Conservation (phyloP, 2,888 invertebrate genomes). For the Crematogaster levior region DNA sequence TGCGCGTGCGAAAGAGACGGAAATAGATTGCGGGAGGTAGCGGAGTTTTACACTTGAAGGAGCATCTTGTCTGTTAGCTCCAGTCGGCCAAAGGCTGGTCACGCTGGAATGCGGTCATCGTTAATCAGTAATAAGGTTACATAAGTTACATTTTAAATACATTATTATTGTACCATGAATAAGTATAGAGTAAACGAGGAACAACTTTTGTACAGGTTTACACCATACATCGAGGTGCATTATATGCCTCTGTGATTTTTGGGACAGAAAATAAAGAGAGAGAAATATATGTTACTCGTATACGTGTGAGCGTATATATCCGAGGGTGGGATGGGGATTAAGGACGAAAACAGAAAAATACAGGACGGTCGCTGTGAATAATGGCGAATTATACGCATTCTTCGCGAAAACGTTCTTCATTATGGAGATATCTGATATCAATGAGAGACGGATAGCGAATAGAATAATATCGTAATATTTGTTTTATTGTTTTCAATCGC, state of each 20-base stretch:
- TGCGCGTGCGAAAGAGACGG: conserved; percentile 40
- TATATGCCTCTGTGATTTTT: conserved; percentile 80
- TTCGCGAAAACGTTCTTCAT: not conserved
- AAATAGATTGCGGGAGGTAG: conserved; percentile 66
- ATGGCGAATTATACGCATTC: not conserved
- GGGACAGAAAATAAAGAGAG: conserved; percentile 79
- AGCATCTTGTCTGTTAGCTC: conserved; percentile 86
- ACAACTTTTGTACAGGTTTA: conserved; percentile 82
- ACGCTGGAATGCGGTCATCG: conserved; percentile 85
- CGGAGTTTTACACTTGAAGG: conserved; percentile 82
- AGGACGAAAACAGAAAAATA: conserved; percentile 47
- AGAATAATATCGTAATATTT: conserved; percentile 51
- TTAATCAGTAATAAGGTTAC: conserved; percentile 85
- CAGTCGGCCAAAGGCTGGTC: conserved; percentile 85
- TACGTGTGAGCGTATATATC: conserved; percentile 65
- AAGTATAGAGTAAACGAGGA: conserved; percentile 78
- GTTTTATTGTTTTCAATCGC: conserved; percentile 44
- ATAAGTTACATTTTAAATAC: conserved; percentile 85
- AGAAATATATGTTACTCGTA: conserved; percentile 70
- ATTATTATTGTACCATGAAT: conserved; percentile 83
- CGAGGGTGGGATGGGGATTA: conserved; percentile 55
- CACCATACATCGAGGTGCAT: conserved; percentile 78
- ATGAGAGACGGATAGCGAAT: conserved; percentile 51
- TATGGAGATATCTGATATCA: conserved; percentile 48
- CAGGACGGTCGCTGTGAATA: not conserved